A percentile compares a stretch with the other conserved stretches of the same genome.
These are phyloP conservation scores for Zaprionus camerounensis DNA, from an alignment of 1,140 invertebrate genomes.

Conservation along the genomic window DNA sequence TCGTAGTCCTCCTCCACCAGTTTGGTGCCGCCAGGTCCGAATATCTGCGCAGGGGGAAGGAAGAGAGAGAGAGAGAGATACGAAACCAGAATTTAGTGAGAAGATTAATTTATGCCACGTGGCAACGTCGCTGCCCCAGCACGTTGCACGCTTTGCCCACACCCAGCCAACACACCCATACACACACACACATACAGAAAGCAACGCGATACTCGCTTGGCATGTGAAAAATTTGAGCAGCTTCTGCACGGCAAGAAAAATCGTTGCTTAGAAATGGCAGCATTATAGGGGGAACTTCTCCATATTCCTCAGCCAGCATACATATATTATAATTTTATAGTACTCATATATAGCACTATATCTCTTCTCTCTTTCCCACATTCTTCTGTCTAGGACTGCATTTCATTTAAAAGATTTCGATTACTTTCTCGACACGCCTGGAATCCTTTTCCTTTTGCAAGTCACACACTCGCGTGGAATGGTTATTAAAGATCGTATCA, in stretches of 20 bases:
- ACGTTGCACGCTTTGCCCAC: slow-evolving; percentile 69
- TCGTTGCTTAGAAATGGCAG: not conserved
- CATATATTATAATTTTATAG: not conserved
- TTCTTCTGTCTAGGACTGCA: not conserved
- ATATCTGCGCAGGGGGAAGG: slow-evolving; percentile 59
- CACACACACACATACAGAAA: slow-evolving; percentile 41
- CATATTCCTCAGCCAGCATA: not conserved
- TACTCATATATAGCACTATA: not conserved
- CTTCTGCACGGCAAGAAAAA: not conserved
- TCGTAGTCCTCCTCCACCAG: slow-evolving; percentile 83
- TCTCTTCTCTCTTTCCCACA: not conserved
- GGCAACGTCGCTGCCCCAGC: slow-evolving; percentile 53
- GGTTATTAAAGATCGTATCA: slow-evolving; percentile 7
- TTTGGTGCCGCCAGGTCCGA: slow-evolving; percentile 80
- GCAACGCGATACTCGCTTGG: slow-evolving; percentile 48
- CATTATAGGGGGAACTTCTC: not conserved
- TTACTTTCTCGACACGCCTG: not conserved
- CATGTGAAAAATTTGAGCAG: slow-evolving; percentile 45
- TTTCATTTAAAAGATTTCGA: not conserved
- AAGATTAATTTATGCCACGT: slow-evolving; percentile 81
- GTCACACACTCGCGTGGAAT: not conserved
- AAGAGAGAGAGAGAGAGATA: slow-evolving; percentile 31
- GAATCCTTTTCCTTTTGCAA: not conserved
- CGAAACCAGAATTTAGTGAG: slow-evolving; percentile 66
- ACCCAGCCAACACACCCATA: not conserved